Conservation (phyloP, 2,888 invertebrate species). For the Mimas tiliae region DNA sequence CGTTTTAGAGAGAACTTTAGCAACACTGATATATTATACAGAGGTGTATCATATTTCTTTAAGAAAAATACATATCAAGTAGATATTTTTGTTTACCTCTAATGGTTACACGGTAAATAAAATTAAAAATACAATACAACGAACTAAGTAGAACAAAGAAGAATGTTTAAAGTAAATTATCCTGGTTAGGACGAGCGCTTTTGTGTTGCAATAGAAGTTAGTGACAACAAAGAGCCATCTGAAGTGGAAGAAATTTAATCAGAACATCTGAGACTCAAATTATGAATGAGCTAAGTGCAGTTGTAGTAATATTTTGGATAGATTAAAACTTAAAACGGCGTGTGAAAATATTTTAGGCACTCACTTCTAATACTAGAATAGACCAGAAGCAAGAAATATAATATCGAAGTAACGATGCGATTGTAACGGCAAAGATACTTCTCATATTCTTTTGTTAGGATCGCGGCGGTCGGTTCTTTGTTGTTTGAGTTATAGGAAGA, state of each 20-base stretch:
- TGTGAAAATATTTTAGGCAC: slow-evolving; percentile 27
- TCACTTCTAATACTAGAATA: slow-evolving; percentile 30
- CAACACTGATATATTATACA: neutral
- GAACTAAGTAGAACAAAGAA: slow-evolving; percentile 48
- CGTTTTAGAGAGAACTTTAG: too few species aligned
- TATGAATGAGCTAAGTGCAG: slow-evolving; percentile 46
- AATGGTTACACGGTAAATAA: neutral
- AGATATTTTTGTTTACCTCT: neutral
- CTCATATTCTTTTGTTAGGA: slow-evolving; percentile 80
- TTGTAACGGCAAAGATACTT: slow-evolving; percentile 74
- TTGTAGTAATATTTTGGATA: neutral
- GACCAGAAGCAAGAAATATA: slow-evolving; percentile 65
- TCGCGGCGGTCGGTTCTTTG: slow-evolving; percentile 72
- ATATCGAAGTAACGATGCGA: slow-evolving; percentile 72
- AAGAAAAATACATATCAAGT: too few species aligned
- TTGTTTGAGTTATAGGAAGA: slow-evolving; percentile 72
- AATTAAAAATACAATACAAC: slow-evolving; percentile 40
- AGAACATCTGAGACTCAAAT: slow-evolving; percentile 58
- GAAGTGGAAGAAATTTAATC: slow-evolving; percentile 66
- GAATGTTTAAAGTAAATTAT: slow-evolving; percentile 63
- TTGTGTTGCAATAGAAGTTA: slow-evolving; percentile 60
- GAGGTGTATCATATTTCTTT: too few species aligned
- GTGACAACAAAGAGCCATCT: slow-evolving; percentile 60
- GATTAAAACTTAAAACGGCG: slow-evolving; percentile 28
- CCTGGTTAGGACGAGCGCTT: slow-evolving; percentile 57